Evolutionary conservation across 2,113 vertebrate genomes (phyloP).

Genomic region (Ophthalmolycus amberensis): DNA sequence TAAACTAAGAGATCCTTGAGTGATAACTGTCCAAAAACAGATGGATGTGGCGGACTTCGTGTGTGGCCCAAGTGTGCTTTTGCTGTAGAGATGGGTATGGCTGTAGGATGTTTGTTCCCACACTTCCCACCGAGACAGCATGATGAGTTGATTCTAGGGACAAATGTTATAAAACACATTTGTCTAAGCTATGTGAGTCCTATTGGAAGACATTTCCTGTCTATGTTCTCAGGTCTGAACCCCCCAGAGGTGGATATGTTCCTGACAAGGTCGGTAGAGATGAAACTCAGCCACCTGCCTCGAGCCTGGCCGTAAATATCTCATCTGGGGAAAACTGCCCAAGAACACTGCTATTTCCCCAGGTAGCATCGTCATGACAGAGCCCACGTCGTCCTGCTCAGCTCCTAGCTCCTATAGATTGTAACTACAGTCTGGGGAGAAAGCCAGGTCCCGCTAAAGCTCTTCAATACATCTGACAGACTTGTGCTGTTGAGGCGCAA

Average conservation of each 20-base stretch:
- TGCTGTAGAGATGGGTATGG: constrained; percentile 15
- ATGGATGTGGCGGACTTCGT: constrained; percentile 27
- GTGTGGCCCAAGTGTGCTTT: constrained; percentile 23
- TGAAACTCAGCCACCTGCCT: constrained; percentile 31
- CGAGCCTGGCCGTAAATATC: constrained; percentile 8
- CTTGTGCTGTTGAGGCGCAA: not conserved
- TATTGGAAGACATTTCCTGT: constrained; percentile 12
- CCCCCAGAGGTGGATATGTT: constrained; percentile 3
- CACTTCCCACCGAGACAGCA: no score
- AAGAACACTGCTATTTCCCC: constrained; percentile 20
- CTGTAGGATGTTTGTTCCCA: no score
- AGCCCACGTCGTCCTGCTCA: constrained; percentile 3
- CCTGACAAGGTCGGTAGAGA: constrained; percentile 26
- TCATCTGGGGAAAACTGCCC: constrained; percentile 33
- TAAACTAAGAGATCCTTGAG: not conserved
- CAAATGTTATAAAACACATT: no score
- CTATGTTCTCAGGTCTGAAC: constrained; percentile 28
- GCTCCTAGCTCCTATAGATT: not conserved
- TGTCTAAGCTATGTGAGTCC: no score
- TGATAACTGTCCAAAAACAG: not conserved
- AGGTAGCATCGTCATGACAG: constrained; percentile 11
- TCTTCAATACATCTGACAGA: constrained; percentile 8
- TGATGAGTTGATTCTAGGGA: no score
- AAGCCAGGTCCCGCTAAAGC: not conserved
- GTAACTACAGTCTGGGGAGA: constrained; percentile 14